A percentile compares a stretch with the other conserved stretches of the same genome.
Conservation (phyloP, 1,140 invertebrate genomes). For the Stegodyphus dumicola region DNA sequence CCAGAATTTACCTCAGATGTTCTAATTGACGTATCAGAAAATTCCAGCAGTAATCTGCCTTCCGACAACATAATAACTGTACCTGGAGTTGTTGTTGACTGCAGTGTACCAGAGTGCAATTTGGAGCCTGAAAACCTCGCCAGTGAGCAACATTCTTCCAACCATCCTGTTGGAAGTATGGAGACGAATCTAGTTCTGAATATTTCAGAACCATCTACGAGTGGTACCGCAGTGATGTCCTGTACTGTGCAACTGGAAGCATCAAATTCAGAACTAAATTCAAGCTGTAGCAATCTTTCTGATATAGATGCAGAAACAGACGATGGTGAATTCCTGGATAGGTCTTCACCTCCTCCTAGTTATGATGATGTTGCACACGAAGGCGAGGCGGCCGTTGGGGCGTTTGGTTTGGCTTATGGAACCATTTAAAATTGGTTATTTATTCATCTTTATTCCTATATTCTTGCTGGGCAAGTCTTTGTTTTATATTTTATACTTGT, state of each 20-base stretch:
- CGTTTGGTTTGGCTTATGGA: conserved; percentile 55
- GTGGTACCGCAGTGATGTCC: neutral
- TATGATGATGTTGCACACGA: conserved; percentile 55
- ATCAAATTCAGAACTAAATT: neutral
- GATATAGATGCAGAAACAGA: conserved; percentile 14
- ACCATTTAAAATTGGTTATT: conserved; percentile 39
- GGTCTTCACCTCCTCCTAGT: conserved; percentile 54
- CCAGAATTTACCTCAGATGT: neutral
- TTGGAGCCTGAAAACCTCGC: neutral
- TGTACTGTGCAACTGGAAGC: neutral
- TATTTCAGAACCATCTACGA: neutral
- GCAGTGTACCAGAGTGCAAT: neutral
- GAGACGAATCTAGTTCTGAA: neutral
- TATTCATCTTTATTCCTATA: neutral
- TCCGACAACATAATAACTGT: neutral
- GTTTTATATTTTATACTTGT: conserved; percentile 14
- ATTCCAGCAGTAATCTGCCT: neutral
- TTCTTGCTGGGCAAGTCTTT: conserved; percentile 47
- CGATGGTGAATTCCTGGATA: conserved; percentile 38
- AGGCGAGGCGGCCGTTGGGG: conserved; percentile 19
- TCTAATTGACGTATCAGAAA: conserved; percentile 20
- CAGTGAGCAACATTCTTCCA: neutral
- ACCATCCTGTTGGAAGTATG: neutral
- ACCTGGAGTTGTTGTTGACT: neutral
- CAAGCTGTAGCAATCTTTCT: neutral